Conservation (phyloP, 2,113 vertebrate genomes). For the Otis tarda region DNA sequence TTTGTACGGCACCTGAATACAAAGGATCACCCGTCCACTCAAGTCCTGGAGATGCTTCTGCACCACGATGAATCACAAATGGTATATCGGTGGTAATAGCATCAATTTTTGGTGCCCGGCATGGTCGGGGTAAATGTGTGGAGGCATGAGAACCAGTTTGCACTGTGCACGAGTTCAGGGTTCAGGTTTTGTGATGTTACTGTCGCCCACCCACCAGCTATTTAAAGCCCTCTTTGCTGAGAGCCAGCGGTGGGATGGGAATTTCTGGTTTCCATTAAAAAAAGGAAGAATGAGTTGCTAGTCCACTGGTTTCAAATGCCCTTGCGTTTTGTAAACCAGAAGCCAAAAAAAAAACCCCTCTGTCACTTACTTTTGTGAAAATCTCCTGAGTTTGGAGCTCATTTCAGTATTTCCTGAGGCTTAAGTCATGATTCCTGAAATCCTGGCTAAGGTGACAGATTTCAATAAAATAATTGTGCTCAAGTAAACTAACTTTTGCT, state of each 20-base stretch:
- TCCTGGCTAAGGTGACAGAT: neutral
- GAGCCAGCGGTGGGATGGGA: neutral
- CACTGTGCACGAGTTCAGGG: neutral
- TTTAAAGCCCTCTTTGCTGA: neutral
- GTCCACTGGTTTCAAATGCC: neutral
- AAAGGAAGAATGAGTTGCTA: neutral
- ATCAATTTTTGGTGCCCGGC: neutral
- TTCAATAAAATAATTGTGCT: neutral
- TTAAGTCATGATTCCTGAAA: neutral
- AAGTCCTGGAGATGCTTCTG: rapidly evolving
- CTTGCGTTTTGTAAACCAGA: neutral
- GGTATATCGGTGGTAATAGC: rapidly evolving
- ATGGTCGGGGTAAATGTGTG: neutral
- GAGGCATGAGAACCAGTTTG: neutral
- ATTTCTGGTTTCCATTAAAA: neutral
- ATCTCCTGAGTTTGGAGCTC: neutral
- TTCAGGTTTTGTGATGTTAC: neutral
- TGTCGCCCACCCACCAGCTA: neutral
- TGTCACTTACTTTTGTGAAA: neutral
- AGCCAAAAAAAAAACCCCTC: neutral
- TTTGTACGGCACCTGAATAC: neutral
- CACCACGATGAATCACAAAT: neutral
- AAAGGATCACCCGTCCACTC: neutral
- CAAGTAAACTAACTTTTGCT: neutral
- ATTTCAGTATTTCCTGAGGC: neutral